phyloP scores from a whole-genome alignment of 2,113 vertebrate species.

The Physeter macrocephalus region DNA sequence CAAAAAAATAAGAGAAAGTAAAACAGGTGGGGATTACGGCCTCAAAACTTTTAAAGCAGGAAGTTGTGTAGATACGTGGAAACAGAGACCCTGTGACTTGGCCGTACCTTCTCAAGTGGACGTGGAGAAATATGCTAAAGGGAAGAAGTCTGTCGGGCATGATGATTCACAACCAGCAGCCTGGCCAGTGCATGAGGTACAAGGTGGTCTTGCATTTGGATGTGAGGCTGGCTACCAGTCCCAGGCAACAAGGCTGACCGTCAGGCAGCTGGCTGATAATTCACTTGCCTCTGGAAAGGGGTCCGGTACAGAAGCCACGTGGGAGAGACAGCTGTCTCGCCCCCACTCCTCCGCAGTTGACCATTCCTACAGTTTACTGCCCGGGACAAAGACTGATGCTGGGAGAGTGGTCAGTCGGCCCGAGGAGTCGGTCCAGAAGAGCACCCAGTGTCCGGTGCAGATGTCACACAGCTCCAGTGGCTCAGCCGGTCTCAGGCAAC shows the following conservation, averaged over 20 bases:
- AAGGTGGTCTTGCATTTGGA: slow-evolving; percentile 87
- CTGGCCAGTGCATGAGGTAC: slow-evolving; percentile 87
- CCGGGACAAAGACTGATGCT: slow-evolving; percentile 87
- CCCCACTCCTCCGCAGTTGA: slow-evolving; percentile 54
- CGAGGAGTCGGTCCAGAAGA: slow-evolving; percentile 85
- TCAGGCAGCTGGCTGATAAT: slow-evolving; percentile 87
- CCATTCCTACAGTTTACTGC: slow-evolving; percentile 71
- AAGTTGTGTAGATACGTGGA: slow-evolving; percentile 92
- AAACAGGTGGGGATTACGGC: slow-evolving; percentile 80
- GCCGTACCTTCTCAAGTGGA: slow-evolving; percentile 89
- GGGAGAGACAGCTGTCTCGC: slow-evolving; percentile 78
- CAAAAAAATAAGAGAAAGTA: slow-evolving; percentile 87
- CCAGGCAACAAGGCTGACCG: slow-evolving; percentile 84
- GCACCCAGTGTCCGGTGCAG: slow-evolving; percentile 86
- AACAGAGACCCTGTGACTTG: slow-evolving; percentile 87
- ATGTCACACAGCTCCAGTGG: slow-evolving; percentile 84
- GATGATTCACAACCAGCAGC: slow-evolving; percentile 83
- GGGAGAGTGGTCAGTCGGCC: slow-evolving; percentile 85
- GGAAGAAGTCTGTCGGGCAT: slow-evolving; percentile 82
- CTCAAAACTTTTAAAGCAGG: slow-evolving; percentile 89
- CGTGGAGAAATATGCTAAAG: slow-evolving; percentile 90
- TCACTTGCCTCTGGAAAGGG: slow-evolving; percentile 87
- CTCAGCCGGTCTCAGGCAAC: slow-evolving; percentile 78
- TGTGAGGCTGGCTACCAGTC: slow-evolving; percentile 84
- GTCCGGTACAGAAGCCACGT: slow-evolving; percentile 76